A percentile compares a stretch with the other conserved stretches of the same genome.
Evolutionary conservation across 2,888 invertebrate species (phyloP).

Genomic region (Galerucella pusilla): DNA sequence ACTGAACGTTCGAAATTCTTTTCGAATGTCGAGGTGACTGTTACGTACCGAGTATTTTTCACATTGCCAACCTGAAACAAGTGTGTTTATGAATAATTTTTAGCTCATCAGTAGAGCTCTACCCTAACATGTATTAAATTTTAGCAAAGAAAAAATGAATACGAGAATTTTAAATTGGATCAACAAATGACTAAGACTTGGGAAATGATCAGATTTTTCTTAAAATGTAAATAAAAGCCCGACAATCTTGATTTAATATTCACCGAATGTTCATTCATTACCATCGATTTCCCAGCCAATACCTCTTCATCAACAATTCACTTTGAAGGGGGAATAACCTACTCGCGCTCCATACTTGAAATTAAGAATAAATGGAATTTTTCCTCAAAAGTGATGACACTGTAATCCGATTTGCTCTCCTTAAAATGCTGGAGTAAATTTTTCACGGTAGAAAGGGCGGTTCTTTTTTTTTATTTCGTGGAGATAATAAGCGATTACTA

Average conservation of each 20-base stretch:
- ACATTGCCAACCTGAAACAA: conserved; percentile 81
- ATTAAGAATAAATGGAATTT: conserved; percentile 35
- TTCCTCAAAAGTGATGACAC: conserved; percentile 34
- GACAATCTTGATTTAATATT: background rate
- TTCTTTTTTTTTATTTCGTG: conserved; percentile 18
- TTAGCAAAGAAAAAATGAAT: too few species aligned
- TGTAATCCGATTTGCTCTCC: conserved; percentile 31
- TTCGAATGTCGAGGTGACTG: conserved; percentile 87
- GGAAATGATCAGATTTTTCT: too few species aligned
- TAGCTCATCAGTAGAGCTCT: too few species aligned
- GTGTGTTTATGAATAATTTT: background rate
- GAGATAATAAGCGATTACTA: conserved; percentile 31
- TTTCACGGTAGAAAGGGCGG: conserved; percentile 8
- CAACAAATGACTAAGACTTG: too few species aligned
- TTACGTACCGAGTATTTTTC: conserved; percentile 88
- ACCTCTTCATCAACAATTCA: conserved; percentile 24
- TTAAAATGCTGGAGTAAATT: conserved; percentile 30
- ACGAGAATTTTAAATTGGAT: too few species aligned
- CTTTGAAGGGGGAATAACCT: conserved; percentile 25
- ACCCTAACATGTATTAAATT: too few species aligned
- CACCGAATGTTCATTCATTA: conserved; percentile 6
- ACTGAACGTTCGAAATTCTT: conserved; percentile 76
- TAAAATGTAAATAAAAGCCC: background rate
- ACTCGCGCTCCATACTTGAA: conserved; percentile 28
- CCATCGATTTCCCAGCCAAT: conserved; percentile 23